Evolutionary conservation across 2,113 vertebrate genomes (phyloP).

Genomic region (Saguinus midas): DNA sequence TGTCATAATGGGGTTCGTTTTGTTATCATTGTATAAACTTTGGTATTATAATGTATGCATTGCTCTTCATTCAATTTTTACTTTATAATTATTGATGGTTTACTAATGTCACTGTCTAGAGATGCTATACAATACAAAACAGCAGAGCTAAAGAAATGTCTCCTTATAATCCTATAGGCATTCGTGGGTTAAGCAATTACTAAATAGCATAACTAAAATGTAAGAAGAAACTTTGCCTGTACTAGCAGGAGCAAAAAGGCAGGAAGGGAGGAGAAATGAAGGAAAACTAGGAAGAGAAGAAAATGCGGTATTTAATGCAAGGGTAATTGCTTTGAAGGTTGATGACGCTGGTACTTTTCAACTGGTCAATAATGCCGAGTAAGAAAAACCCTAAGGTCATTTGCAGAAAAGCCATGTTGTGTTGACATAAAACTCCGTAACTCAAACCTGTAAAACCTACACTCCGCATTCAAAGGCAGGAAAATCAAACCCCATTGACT

Average conservation of each 20-base stretch:
- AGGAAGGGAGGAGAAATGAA: not conserved
- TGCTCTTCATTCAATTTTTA: not conserved
- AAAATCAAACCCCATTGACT: slow-evolving; percentile 12
- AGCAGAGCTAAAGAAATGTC: not conserved
- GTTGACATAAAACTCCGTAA: not conserved
- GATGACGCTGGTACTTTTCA: not conserved
- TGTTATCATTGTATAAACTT: not conserved
- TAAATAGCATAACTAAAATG: not conserved
- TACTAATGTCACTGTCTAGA: not conserved
- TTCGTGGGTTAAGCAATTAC: not conserved
- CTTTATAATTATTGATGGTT: not conserved
- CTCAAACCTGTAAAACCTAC: not conserved
- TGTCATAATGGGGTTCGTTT: not conserved
- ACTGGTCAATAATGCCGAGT: slow-evolving; percentile 1
- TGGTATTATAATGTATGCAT: not conserved
- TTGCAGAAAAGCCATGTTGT: not conserved
- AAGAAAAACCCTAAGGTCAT: not conserved
- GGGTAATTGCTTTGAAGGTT: not conserved
- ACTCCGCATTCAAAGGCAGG: slow-evolving; percentile 10
- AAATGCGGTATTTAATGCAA: not conserved
- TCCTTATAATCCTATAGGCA: not conserved
- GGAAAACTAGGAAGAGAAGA: not conserved
- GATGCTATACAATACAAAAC: not conserved
- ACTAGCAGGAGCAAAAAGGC: not conserved
- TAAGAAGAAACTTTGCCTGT: not conserved